phyloP scores from a whole-genome alignment of 2,113 vertebrate genomes.

The Rhegmatorhina hoffmannsi region DNA sequence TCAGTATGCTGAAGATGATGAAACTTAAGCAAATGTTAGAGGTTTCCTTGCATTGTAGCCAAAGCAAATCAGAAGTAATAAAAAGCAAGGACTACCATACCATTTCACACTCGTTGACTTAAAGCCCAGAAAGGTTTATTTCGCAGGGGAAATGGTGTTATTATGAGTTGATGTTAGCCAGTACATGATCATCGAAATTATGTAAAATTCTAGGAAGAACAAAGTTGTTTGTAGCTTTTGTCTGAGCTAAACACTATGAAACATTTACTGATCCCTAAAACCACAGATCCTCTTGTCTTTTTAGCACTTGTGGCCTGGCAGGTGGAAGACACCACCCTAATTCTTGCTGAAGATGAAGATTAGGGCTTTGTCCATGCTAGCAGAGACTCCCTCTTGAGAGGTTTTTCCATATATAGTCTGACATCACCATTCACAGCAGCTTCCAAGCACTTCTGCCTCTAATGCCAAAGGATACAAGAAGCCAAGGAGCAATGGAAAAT shows the following conservation, averaged over 20 bases:
- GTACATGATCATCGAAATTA: not conserved
- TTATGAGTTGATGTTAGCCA: not conserved
- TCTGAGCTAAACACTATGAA: not conserved
- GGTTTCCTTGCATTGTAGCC: slow-evolving; percentile 29
- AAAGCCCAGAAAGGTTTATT: not conserved
- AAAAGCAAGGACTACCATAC: not conserved
- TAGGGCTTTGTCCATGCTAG: not conserved
- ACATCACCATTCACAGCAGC: not conserved
- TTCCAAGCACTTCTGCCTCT: slow-evolving; percentile 27
- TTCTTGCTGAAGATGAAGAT: not conserved
- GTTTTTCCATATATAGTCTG: slow-evolving; percentile 19
- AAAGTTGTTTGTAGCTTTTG: not conserved
- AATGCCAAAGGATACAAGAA: not conserved
- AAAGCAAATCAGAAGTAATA: slow-evolving; percentile 35
- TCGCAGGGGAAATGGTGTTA: not conserved
- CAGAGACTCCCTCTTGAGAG: not conserved
- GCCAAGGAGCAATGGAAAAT: slow-evolving; percentile 24
- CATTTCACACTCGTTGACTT: not conserved
- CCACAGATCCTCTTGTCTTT: not conserved
- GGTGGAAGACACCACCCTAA: not conserved
- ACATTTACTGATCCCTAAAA: not conserved
- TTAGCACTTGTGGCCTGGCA: not conserved
- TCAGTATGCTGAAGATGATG: not conserved
- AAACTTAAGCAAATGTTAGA: slow-evolving; percentile 39
- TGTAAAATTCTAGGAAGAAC: not conserved